These are phyloP conservation scores for Amazona vittata DNA, from an alignment of 2,113 vertebrate genomes.

Conservation along the genomic window DNA sequence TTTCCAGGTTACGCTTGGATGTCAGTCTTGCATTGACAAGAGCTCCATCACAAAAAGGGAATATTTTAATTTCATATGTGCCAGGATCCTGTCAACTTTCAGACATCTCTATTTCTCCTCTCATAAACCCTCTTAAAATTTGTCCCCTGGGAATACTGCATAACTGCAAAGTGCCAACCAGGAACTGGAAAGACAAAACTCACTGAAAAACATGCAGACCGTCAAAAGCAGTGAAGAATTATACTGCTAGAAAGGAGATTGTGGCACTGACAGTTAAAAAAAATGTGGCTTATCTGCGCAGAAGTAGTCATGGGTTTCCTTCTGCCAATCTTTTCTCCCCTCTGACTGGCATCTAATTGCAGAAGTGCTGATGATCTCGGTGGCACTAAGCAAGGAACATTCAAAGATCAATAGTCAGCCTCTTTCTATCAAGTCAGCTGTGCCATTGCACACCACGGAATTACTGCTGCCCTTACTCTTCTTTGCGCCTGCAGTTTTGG, in stretches of 20 bases:
- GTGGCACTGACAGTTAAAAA: background rate
- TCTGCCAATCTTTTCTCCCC: background rate
- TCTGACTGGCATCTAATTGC: background rate
- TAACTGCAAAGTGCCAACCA: background rate
- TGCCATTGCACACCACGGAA: background rate
- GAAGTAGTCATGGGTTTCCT: background rate
- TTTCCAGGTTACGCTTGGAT: slow-evolving; percentile 21
- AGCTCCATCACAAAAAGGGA: background rate
- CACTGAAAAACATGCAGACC: background rate
- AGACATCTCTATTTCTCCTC: slow-evolving; percentile 51
- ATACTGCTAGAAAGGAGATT: background rate
- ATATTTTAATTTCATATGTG: slow-evolving; percentile 37
- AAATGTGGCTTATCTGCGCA: background rate
- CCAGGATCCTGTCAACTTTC: slow-evolving; percentile 45
- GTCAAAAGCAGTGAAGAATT: slow-evolving; percentile 3
- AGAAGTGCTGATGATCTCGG: background rate
- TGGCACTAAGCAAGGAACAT: accelerated
- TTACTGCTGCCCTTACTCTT: background rate
- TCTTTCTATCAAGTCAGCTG: background rate
- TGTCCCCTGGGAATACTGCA: background rate
- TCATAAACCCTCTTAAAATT: slow-evolving; percentile 12
- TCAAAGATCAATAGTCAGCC: background rate
- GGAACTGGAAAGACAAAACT: background rate
- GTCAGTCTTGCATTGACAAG: slow-evolving; percentile 38
- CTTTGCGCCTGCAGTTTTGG: background rate